phyloP scores from a whole-genome alignment of 1,140 invertebrate species.

The Megalonaias nervosa region DNA sequence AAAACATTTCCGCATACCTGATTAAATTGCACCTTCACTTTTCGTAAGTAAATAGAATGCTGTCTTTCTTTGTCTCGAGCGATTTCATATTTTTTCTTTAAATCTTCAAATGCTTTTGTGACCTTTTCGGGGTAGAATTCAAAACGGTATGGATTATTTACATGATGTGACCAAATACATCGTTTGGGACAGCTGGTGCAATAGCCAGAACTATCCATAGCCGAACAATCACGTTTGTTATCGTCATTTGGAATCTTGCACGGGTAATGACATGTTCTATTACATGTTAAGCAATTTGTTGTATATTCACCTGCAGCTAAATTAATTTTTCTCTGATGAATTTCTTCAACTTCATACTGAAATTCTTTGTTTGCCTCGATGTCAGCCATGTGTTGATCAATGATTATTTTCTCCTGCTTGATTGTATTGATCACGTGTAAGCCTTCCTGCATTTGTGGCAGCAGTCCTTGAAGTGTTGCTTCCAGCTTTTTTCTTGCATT shows the following conservation, averaged over 20 bases:
- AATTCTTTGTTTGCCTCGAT: conserved; percentile 32
- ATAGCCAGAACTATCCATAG: conserved; percentile 10
- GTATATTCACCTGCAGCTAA: conserved; percentile 12
- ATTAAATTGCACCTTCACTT: conserved; percentile 19
- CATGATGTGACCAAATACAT: conserved; percentile 20
- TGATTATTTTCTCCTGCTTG: conserved; percentile 12
- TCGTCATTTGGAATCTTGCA: conserved; percentile 17
- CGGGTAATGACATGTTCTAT: conserved; percentile 33
- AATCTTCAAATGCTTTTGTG: conserved; percentile 14
- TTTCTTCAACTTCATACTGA: conserved; percentile 19
- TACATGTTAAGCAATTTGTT: conserved; percentile 34
- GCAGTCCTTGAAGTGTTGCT: conserved; percentile 14
- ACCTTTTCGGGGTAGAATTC: conserved; percentile 2
- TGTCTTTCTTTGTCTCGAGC: conserved; percentile 15
- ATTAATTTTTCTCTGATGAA: not conserved
- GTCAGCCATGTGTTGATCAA: conserved; percentile 14
- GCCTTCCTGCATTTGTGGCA: conserved; percentile 13
- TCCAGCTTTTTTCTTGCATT: conserved; percentile 17
- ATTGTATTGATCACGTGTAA: conserved; percentile 9
- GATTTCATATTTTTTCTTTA: conserved; percentile 8
- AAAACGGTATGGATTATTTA: conserved; percentile 15
- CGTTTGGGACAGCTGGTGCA: conserved; percentile 17
- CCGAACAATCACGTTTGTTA: conserved; percentile 4
- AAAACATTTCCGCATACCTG: conserved; percentile 2
- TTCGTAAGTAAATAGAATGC: conserved; percentile 22